Percentiles rank a stretch among this genome's conserved stretches.
Conservation (phyloP, 2,797 vertebrate genomes). For the Prunella strophiata region DNA sequence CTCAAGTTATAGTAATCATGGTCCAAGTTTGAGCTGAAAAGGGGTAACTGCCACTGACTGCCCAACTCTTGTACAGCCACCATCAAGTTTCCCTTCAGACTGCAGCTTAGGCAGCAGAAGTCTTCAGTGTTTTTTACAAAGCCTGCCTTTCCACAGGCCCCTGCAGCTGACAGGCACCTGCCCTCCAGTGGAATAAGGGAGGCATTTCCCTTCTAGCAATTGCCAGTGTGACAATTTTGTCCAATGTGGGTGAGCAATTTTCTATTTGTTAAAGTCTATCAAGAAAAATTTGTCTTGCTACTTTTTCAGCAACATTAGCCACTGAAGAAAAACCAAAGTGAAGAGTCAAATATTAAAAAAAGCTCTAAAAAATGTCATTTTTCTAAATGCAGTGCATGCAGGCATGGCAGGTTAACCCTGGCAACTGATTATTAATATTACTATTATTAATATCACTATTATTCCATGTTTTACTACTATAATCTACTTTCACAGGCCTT, state of each 20-base stretch:
- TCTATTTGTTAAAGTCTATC: not conserved
- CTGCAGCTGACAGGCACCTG: not conserved
- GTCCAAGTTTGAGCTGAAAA: not conserved
- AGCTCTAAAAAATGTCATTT: not conserved
- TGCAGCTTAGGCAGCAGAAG: not conserved
- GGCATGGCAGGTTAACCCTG: not conserved
- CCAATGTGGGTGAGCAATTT: accelerated
- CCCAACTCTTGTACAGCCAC: not conserved
- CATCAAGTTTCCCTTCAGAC: not conserved
- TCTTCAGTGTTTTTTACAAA: not conserved
- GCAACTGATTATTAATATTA: not conserved
- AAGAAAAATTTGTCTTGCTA: not conserved
- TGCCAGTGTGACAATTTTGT: not conserved
- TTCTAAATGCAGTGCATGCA: not conserved
- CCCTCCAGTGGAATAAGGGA: constrained; percentile 66
- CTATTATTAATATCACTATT: not conserved
- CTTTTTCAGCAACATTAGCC: not conserved
- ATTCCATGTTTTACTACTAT: not conserved
- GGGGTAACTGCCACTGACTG: not conserved
- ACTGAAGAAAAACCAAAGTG: not conserved
- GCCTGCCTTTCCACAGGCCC: not conserved
- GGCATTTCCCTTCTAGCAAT: not conserved
- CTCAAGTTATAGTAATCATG: not conserved
- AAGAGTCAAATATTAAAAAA: not conserved
- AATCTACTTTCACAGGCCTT: not conserved